Evolutionary conservation across 64 coral and sea anemone genomes (phyloP), one percentile per base, ranked within the genome.

Genomic region (Stichodactyla mertensii): DNA sequence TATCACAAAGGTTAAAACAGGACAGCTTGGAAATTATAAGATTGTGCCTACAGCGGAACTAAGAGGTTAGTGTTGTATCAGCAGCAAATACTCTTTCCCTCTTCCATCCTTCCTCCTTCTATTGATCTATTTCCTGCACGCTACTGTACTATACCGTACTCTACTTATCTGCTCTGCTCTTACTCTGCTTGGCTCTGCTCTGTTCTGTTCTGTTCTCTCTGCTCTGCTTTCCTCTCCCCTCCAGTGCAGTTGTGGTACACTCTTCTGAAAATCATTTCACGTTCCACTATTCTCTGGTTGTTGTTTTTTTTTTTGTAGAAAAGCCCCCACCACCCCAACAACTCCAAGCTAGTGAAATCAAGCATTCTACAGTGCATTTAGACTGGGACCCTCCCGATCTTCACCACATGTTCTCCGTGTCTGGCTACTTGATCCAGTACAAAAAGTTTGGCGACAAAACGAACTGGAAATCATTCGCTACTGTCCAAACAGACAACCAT

Each of bases 351-450:
- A 87, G 87, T 60, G 88, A 95, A 14, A 74, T 95, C 58, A 82
- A 89, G 57, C 78, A 87, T 80, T 83, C 80, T 24, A 62, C 92
- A 54, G 91, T 89, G 0, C 62, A 70, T 18, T 54, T 95, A 20
- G 67, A 86, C 15, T 95, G 94, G 94, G 20, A 79, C 0, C 94
- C 88, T 11, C 94, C 94, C 45, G 87, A 95, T 15, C 80, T 95
- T 12, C 77, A 84, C 55, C 53, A 84, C 4, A 85, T 92, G 90
- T 95, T 92, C 54, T 54, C 88, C 53, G 88, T 95, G 6, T 84
- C 24, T 18, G 54, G 85, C 26, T 95, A 95, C 28, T 92, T 74
- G 15, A 84, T 95, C 6, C 90, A 95, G 64, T 84, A 87, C 59
- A 95, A 88, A 58, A 77, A 83, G 28, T 95, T 95, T 71, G 87